Evolutionary conservation across 2,797 vertebrate species (phyloP), one percentile per base, ranked within the genome.

Genomic region (Nyctalus aviator): DNA sequence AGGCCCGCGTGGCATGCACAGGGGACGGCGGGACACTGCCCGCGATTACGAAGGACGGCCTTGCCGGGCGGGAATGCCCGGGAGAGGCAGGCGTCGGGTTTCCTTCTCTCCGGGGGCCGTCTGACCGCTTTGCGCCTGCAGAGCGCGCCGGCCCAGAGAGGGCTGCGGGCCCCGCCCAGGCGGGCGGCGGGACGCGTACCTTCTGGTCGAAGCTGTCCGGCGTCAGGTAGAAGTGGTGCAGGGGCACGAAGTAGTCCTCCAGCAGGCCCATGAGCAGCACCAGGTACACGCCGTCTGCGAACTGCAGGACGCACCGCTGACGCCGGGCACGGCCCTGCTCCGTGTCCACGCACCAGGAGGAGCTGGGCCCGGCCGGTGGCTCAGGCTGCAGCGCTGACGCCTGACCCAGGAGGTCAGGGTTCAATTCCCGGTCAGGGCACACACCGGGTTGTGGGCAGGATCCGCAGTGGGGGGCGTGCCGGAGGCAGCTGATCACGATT

Each of bases 251-350:
- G 96, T 99, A 99, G 97, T 98, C 98, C 90, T 99, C 99, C 30
- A 99, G 98, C 46, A 99, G 98, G n/a, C 99, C 99, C 99, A 99
- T 99, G 96, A 99, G 98, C 85, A 99, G 98, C 64, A 99, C 99
- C 96, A 99, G 98, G 97, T 99, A 99, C 66, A 99, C 99, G 0
- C 99, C 99, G 86, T 99, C 99, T 98, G 99, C 99, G 98, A 99
- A 99, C 99, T 99, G 84, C 75, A 96, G 13, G 91, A 98, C 27
- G 32, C 13, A 17, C 5, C 0, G 1, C 30, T 91, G 48, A 90
- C 0, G 27, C 23, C n/a, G 79, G 0, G 71, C 23, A 48, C 0
- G 0, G 2, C 0, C 8, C 44, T 1, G 11, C 32, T 3, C 4
- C 0, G 7, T 2, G 0, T 3, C 5, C 25, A 0, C 25, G 25